These are phyloP conservation scores for Orchesella cincta DNA, from an alignment of 1,140 invertebrate genomes.

Conservation along the genomic window DNA sequence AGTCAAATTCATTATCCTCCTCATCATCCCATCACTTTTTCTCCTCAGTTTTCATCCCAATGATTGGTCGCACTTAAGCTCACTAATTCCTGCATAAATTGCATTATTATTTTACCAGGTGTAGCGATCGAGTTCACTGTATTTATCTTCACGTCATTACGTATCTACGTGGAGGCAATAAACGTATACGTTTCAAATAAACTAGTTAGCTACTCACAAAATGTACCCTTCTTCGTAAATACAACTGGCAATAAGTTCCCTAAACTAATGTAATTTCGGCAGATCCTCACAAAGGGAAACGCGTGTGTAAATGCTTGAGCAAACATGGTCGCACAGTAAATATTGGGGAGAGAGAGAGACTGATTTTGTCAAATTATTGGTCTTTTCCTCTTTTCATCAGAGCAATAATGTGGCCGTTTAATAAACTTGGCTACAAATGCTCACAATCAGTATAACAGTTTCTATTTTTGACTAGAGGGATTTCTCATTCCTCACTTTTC, in stretches of 20 bases:
- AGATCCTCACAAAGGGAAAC: neutral
- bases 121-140: no score
- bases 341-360: neutral
- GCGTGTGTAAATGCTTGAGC: neutral
- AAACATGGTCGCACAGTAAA: conserved; percentile 9
- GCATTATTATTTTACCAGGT: conserved; percentile 8
- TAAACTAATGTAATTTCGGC: no score
- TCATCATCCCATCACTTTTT: neutral
- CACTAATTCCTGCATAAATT: neutral
- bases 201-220: no score
- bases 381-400: conserved; percentile 27
- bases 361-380: conserved; percentile 24
- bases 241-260: no score
- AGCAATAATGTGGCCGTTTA: neutral
- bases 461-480: no score
- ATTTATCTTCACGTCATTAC: no score
- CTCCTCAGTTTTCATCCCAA: neutral
- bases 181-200: no score
- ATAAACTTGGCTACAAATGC: neutral
- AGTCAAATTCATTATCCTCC: neutral
- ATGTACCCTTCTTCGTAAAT: no score
- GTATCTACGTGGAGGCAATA: no score
- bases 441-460: neutral
- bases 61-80: neutral
- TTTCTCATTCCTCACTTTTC: no score